Base-by-base conservation (phyloP, 2,888 invertebrate genomes). In the Brachypalpus laphriformis region DNA sequence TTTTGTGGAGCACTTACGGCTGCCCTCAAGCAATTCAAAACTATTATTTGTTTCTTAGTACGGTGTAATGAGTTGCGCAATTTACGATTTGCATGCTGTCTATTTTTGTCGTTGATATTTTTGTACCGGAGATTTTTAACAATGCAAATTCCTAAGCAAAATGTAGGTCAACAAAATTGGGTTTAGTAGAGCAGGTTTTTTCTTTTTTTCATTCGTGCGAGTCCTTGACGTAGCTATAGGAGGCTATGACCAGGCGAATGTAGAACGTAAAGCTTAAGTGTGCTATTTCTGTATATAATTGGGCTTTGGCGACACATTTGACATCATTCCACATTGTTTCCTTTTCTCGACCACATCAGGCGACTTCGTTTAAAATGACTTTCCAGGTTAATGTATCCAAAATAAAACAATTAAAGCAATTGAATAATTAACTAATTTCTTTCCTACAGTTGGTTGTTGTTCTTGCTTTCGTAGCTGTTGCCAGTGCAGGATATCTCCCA, bases 361-460 rank as follows among this genome's bases (percentile, higher is more conserved):
- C 16, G 11, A 47, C 20, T 34, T 6, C 28, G 20, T 20, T 56
- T 20, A 45, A 61, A 42, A 82, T 82, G 82, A 70, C 63, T 51
- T 82, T 82, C 22, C 76, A 82, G 82, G 82, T 76, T n/a, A n/a
- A n/a, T n/a, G n/a, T n/a, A n/a, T n/a, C 65, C 14, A 6, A 28
- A 3, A n/a, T 3, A 18, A 11, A 28, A 40, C 14, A 8, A 11
- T 5, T 9, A 28, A 1, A 16, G 42, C 3, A 2, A 14, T n/a
- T n/a, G 6, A 20, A 18, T n/a, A 11, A 22, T 18, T 49, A 3
- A 22, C n/a, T 1, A 1, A 22, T 14, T 51, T 51, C 14, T 14
- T 51, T n/a, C 3, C 7, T 28, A 14, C 22, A 82, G 81, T 75
- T 82, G 14, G 20, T 82, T 1, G 18, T 65, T 65, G 75, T 47